phyloP scores from a whole-genome alignment of 2,888 invertebrate species.

The Andrena flavipes region DNA sequence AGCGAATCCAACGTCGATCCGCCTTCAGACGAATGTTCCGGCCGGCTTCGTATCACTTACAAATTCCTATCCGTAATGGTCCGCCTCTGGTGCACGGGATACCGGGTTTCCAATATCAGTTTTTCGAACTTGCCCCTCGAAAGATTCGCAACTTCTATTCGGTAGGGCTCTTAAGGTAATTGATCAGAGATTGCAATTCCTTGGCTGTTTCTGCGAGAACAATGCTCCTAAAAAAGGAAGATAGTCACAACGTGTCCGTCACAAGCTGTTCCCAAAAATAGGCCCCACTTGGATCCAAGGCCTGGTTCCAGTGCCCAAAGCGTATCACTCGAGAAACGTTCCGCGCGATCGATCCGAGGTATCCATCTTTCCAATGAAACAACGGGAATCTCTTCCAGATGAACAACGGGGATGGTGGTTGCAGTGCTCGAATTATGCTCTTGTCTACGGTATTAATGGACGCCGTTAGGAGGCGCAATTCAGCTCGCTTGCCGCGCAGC shows the following conservation, averaged over 20 bases:
- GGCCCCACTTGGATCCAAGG: too few relatives aligned
- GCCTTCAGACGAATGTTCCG: constrained; percentile 49
- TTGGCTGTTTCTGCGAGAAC: background rate
- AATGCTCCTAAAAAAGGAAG: background rate
- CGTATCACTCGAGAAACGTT: constrained; percentile 2
- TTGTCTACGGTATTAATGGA: constrained; percentile 62
- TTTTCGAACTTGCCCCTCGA: background rate
- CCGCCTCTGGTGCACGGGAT: constrained; percentile 11
- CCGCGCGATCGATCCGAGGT: background rate
- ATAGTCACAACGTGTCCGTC: too few relatives aligned
- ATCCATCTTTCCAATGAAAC: background rate
- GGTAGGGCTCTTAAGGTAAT: background rate
- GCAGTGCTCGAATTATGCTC: constrained; percentile 56
- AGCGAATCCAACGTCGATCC: constrained; percentile 51
- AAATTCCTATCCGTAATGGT: constrained; percentile 12
- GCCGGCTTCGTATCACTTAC: constrained; percentile 30
- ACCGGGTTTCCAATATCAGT: background rate
- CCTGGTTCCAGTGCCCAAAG: background rate
- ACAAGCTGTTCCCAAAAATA: background rate
- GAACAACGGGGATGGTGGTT: constrained; percentile 16
- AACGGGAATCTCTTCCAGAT: constrained; percentile 41
- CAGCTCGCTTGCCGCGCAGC: constrained; percentile 28
- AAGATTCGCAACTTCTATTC: background rate
- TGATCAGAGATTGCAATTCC: constrained; percentile 5
- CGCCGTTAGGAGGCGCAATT: constrained; percentile 57